Percentiles rank a stretch among this genome's conserved stretches.
These are phyloP conservation scores for Phalloptychus januarius DNA, from an alignment of 2,797 vertebrate genomes.

Conservation along the genomic window DNA sequence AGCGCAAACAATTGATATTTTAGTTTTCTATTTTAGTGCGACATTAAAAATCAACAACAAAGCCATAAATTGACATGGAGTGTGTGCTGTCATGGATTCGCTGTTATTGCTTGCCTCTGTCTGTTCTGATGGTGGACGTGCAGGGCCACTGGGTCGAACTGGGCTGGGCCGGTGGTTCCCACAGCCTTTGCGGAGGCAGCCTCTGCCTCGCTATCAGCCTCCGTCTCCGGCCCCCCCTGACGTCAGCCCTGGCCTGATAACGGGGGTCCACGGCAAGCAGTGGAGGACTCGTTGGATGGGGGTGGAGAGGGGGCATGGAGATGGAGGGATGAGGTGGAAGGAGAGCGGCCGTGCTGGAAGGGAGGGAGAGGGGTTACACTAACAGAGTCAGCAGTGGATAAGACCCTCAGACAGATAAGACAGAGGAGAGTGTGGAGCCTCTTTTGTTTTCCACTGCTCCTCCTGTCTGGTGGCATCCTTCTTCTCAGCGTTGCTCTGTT, in stretches of 20 bases:
- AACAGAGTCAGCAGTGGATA: conserved; percentile 84
- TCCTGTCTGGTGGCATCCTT: conserved; percentile 77
- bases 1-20: background rate
- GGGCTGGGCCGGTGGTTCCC: conserved; percentile 76
- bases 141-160: conserved; percentile 62
- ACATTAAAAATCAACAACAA: background rate
- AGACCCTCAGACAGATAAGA: conserved; percentile 83
- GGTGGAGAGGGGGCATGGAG: conserved; percentile 20
- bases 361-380: conserved; percentile 81
- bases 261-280: conserved; percentile 64
- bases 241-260: conserved; percentile 83
- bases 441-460: conserved; percentile 83
- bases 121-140: conserved; percentile 69
- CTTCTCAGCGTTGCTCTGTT: conserved; percentile 48
- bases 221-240: conserved; percentile 83
- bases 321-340: conserved; percentile 73
- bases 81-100: background rate
- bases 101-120: conserved; percentile 28
- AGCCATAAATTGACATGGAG: background rate
- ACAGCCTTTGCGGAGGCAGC: conserved; percentile 76
- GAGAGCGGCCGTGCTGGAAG: conserved; percentile 49
- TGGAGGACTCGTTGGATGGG: background rate
- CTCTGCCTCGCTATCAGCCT: conserved; percentile 77
- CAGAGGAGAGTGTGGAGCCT: conserved; percentile 75
- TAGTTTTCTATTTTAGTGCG: background rate